These are phyloP conservation scores for Globodera ellingtonae DNA, from an alignment of 1,140 invertebrate species.

Conservation along the genomic window DNA sequence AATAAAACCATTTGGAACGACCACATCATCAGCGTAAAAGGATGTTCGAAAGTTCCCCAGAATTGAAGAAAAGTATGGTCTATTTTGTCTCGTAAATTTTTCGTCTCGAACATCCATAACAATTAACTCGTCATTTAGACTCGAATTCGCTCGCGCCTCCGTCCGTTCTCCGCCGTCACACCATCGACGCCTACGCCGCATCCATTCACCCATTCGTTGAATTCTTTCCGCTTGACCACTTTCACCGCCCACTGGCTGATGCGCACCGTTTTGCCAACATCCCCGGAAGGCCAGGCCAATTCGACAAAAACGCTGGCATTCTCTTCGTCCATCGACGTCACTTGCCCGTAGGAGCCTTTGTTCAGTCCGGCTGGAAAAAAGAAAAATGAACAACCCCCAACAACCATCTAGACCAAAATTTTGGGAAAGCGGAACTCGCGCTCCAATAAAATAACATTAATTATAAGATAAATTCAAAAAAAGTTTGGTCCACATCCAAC, in stretches of 20 bases:
- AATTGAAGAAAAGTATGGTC: no score
- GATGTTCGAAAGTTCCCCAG: no score
- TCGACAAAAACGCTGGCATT: conserved; percentile 25
- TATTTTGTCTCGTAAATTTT: no score
- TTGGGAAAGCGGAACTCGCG: no score
- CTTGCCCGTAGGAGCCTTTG: conserved; percentile 39
- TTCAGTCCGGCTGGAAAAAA: conserved; percentile 10
- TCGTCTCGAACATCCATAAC: no score
- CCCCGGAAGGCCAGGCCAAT: conserved; percentile 19
- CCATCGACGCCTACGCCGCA: no score
- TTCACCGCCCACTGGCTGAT: conserved; percentile 33
- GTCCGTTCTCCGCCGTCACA: background rate
- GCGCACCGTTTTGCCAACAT: conserved; percentile 15
- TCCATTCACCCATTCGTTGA: background rate
- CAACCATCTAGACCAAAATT: no score
- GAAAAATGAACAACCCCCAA: no score
- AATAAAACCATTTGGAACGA: no score
- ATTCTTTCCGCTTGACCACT: conserved; percentile 18
- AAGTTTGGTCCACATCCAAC: background rate
- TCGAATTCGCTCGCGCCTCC: background rate
- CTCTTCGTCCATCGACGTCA: conserved; percentile 35
- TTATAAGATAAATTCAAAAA: no score
- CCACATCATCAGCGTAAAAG: no score
- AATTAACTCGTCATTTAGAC: background rate
- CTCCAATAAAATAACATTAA: no score